Conservation (phyloP, 2,888 invertebrate species). For the Parnassius apollo region DNA sequence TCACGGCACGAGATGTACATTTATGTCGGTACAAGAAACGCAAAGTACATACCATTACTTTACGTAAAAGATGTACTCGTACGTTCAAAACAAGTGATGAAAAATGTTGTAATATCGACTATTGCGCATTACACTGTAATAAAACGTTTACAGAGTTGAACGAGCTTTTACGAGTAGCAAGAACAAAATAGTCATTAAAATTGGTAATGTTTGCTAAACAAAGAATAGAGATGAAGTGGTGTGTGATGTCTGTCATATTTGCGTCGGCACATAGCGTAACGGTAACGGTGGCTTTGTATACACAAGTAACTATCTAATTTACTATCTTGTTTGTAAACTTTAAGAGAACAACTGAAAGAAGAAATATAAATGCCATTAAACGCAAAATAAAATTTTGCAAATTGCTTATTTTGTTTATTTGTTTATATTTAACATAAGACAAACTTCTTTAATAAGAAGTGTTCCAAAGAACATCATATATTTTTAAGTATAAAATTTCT, state of each 20-base stretch:
- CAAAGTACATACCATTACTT: slow-evolving; percentile 2
- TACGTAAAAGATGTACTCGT: slow-evolving; percentile 15
- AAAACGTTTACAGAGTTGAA: slow-evolving; percentile 22
- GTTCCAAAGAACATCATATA: no score
- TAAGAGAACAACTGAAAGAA: no score
- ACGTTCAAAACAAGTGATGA: slow-evolving; percentile 9
- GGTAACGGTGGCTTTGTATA: slow-evolving; percentile 32
- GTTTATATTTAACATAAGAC: no score
- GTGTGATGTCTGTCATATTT: slow-evolving; percentile 67
- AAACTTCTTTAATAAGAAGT: no score
- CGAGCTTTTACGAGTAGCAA: slow-evolving; percentile 7
- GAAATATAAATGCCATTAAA: no score
- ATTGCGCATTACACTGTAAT: neutral
- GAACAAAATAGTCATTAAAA: slow-evolving; percentile 17
- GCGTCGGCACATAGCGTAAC: slow-evolving; percentile 49
- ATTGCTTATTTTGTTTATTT: no score
- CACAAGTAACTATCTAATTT: slow-evolving; percentile 12
- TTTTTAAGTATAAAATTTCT: no score
- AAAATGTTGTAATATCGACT: slow-evolving; percentile 10
- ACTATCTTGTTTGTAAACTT: neutral
- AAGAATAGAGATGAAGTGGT: slow-evolving; percentile 30
- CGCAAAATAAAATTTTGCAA: no score
- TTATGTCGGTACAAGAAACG: neutral
- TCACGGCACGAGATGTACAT: slow-evolving; percentile 11
- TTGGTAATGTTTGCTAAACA: slow-evolving; percentile 13